Evolutionary conservation across 1,140 invertebrate species (phyloP).

Genomic region (Adoxophyes honmai): DNA sequence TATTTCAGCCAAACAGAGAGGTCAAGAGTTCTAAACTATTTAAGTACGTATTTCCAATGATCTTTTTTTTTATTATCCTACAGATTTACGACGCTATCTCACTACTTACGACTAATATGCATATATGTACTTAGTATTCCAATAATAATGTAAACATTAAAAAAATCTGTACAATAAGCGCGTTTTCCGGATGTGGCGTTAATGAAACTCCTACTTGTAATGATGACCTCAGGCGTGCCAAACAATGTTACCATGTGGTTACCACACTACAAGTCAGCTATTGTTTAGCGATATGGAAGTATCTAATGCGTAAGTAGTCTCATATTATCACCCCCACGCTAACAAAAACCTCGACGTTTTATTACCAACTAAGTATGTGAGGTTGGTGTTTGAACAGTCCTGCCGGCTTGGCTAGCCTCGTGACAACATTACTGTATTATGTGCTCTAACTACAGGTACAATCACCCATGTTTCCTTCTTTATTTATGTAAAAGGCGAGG

Average conservation of each 20-base stretch:
- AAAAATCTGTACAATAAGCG: no score
- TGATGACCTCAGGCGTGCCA: not conserved
- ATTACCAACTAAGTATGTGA: not conserved
- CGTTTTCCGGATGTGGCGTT: not conserved
- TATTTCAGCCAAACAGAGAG: no score
- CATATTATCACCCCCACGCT: not conserved
- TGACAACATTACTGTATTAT: not conserved
- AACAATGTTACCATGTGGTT: not conserved
- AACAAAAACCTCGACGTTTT: slow-evolving; percentile 1
- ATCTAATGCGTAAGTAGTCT: not conserved
- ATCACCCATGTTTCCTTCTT: not conserved
- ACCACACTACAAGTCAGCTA: not conserved
- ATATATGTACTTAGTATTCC: no score
- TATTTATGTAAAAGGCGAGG: slow-evolving; percentile 5
- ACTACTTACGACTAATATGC: no score
- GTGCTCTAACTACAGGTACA: not conserved
- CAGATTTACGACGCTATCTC: no score
- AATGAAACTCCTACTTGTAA: not conserved
- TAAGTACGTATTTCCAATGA: no score
- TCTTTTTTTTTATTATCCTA: no score
- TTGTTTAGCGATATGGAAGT: not conserved
- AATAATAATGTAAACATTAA: no score
- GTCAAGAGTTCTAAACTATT: no score
- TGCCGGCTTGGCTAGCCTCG: not conserved
- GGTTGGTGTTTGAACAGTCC: not conserved